Base-by-base conservation (phyloP, 2,888 invertebrate genomes). In the Athalia rosae region DNA sequence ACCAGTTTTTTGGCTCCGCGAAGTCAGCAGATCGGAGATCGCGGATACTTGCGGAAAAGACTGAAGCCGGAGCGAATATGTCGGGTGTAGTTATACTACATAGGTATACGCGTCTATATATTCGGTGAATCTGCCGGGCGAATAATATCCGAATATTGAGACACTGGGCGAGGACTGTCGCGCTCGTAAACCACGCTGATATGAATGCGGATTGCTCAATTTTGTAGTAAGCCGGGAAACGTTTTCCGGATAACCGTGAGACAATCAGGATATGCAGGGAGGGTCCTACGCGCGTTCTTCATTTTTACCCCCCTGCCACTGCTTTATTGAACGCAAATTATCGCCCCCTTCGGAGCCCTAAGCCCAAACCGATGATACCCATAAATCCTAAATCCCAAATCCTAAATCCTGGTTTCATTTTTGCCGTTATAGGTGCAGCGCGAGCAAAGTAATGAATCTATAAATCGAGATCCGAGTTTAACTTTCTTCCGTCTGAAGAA, bases 121-220 rank as follows among this genome's bases (percentile, higher is more conserved):
- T 28, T 28, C 28, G 28, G 28, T 28, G 28, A 28, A 28, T 28
- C 28, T 28, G 28, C 28, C 28, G 64, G 53, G 66, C 82, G 85
- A 85, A 87, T 87, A 87, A 87, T 87, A 88, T 87, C 83, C 82
- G 87, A 88, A 87, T 87, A 88, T 88, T 83, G 85, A 84, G 83
- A 82, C 82, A 84, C 84, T 84, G 81, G 82, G 82, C 83, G 83
- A 85, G 83, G 85, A 81, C 84, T 85, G 86, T 82, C 83, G 84
- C 84, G 80, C 81, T 85, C 86, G 85, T 87, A 87, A 87, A 88
- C 82, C 84, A 81, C 78, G 81, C 81, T 80, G 83, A 83, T 84
- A 84, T 84, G 83, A 84, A 85, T 84, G 82, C 80, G 80, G 83
- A 84, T 84, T 78, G 80, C 81, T 84, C 81, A 81, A 85, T 84